Conservation (phyloP, 92 coral and sea anemone species). For the Muricea muricata region DNA sequence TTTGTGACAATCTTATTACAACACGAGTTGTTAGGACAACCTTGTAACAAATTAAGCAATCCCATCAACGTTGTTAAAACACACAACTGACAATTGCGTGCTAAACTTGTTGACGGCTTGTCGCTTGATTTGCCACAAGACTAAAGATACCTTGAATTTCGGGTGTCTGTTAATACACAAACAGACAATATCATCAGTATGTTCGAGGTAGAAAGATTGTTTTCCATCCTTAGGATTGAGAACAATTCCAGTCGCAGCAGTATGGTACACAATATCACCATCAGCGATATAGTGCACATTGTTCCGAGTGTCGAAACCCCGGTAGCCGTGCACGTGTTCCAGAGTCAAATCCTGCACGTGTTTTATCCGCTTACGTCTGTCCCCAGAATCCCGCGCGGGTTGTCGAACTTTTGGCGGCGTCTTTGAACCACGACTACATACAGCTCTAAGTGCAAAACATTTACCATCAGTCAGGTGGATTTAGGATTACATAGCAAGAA, state of each 20-base stretch:
- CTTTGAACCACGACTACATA: conserved; percentile 94
- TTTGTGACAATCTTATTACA: too few relatives aligned
- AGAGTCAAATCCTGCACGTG: conserved; percentile 88
- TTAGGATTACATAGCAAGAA: too few relatives aligned
- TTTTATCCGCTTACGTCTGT: conserved; percentile 75
- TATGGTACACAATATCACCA: conserved; percentile 94
- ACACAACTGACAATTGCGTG: too few relatives aligned
- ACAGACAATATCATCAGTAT: conserved; percentile 97
- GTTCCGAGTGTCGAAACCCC: conserved; percentile 98
- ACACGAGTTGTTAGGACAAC: too few relatives aligned
- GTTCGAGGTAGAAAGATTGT: conserved; percentile 93
- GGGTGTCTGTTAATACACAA: conserved; percentile 95
- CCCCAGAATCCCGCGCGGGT: conserved; percentile 71
- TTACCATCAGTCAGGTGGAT: background rate
- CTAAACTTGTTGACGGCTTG: too few relatives aligned
- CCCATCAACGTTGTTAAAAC: too few relatives aligned
- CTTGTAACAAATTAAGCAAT: too few relatives aligned
- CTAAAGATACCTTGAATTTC: conserved; percentile 78
- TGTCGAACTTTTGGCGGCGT: conserved; percentile 92
- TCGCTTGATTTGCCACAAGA: too few relatives aligned
- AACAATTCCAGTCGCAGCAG: conserved; percentile 98
- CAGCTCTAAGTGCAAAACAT: conserved; percentile 63
- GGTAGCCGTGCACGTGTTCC: conserved; percentile 97
- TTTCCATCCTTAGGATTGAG: conserved; percentile 86
- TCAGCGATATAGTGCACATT: conserved; percentile 89